phyloP scores from a whole-genome alignment of 2,888 invertebrate genomes.

The Cheiracanthium punctorium region DNA sequence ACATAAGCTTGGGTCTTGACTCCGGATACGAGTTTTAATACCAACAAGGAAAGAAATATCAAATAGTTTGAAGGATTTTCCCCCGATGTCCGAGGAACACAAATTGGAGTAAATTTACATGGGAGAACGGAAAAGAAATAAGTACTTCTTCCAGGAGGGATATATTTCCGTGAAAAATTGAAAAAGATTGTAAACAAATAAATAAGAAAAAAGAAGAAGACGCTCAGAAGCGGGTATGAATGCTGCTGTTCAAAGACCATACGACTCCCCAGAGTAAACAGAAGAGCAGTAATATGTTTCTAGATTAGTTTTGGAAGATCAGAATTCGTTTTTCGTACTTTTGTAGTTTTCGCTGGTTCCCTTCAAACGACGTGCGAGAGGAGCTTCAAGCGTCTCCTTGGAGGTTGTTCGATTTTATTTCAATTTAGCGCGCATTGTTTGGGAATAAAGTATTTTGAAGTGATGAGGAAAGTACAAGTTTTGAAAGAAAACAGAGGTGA shows the following conservation, averaged over 20 bases:
- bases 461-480: too few relatives aligned
- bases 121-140: neutral
- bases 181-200: neutral
- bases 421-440: too few relatives aligned
- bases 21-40: neutral
- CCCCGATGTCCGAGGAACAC: neutral
- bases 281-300: slow-evolving; percentile 19
- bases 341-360: neutral
- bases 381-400: neutral
- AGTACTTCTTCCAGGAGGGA: neutral
- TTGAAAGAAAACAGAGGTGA: too few relatives aligned
- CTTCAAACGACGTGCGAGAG: neutral
- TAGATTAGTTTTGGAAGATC: slow-evolving; percentile 31
- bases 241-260: neutral
- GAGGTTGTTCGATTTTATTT: too few relatives aligned
- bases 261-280: slow-evolving; percentile 18
- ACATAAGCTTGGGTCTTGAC: neutral
- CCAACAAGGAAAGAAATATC: neutral
- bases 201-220: neutral
- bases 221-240: neutral
- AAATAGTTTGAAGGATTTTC: neutral
- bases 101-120: slow-evolving; percentile 41
- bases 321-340: neutral
- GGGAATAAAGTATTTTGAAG: too few relatives aligned
- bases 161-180: neutral